Conservation (phyloP, 2,888 invertebrate species). For the Cybosia mesomella region DNA sequence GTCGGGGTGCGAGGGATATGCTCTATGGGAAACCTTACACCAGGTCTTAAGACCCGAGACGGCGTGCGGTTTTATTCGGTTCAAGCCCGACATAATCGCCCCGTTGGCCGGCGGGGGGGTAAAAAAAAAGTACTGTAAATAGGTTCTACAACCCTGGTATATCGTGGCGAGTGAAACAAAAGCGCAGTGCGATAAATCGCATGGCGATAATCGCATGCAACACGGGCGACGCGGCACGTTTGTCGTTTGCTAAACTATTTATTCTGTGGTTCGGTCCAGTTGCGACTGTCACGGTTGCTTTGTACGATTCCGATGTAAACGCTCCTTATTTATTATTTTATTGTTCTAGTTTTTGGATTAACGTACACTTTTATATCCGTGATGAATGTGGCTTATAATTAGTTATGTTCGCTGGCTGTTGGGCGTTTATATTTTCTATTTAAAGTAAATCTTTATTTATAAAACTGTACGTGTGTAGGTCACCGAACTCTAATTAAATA, state of each 20-base stretch:
- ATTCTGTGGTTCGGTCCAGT: constrained; percentile 43
- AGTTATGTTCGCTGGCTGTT: constrained; percentile 16
- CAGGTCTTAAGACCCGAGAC: too few relatives aligned
- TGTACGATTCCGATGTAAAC: constrained; percentile 45
- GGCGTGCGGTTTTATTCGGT: too few relatives aligned
- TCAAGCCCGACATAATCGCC: too few relatives aligned
- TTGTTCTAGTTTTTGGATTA: constrained; percentile 58
- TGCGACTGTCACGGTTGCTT: constrained; percentile 60
- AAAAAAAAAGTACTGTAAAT: too few relatives aligned
- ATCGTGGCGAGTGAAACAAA: constrained; percentile 42
- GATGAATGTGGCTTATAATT: constrained; percentile 21
- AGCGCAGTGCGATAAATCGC: constrained; percentile 51
- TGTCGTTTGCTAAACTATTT: constrained; percentile 47
- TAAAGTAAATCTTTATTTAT: background rate
- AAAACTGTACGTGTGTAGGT: background rate
- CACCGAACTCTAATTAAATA: background rate
- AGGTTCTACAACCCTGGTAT: constrained; percentile 18
- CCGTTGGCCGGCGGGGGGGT: too few relatives aligned
- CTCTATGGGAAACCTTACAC: too few relatives aligned
- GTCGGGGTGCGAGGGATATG: too few relatives aligned
- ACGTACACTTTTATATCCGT: constrained; percentile 22
- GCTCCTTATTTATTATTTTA: constrained; percentile 49
- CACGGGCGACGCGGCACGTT: constrained; percentile 57
- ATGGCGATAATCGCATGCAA: constrained; percentile 57
- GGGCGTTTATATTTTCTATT: background rate